A percentile compares a stretch with the other conserved stretches of the same genome.
Conservation (phyloP, 2,888 invertebrate species). For the Campopleginae sp. region DNA sequence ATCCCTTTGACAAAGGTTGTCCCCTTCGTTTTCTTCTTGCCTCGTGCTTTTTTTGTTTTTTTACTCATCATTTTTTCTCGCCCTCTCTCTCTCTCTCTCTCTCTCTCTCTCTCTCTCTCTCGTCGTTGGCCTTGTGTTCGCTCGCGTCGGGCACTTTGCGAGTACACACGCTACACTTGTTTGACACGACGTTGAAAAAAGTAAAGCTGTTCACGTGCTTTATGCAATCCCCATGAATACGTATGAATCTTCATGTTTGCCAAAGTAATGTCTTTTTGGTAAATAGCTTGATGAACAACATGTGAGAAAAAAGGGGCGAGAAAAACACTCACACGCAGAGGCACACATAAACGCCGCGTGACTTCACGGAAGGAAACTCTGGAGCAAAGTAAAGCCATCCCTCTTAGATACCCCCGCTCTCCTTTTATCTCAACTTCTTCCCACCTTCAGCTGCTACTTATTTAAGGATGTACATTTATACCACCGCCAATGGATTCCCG, state of each 20-base stretch:
- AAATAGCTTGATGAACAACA: constrained; percentile 60
- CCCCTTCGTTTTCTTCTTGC: constrained; percentile 50
- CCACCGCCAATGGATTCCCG: constrained; percentile 2
- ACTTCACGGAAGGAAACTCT: constrained; percentile 2
- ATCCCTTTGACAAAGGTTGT: constrained; percentile 66
- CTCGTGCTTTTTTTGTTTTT: neutral
- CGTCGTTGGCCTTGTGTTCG: constrained; percentile 35
- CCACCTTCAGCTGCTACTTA: neutral
- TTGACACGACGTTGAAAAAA: constrained; percentile 38
- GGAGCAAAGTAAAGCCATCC: constrained; percentile 12
- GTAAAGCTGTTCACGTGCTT: constrained; percentile 44
- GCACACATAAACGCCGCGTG: neutral
- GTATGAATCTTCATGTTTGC: constrained; percentile 56
- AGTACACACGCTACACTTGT: constrained; percentile 45
- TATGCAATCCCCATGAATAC: constrained; percentile 64
- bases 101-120: constrained; percentile 22
- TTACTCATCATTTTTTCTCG: neutral
- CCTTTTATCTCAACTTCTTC: constrained; percentile 9
- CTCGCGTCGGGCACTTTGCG: constrained; percentile 48
- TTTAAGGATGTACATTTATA: constrained; percentile 13
- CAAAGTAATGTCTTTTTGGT: constrained; percentile 50
- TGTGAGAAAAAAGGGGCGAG: neutral
- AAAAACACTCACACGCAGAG: constrained; percentile 45
- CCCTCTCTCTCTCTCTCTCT: neutral
- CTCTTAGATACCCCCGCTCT: constrained; percentile 28